Conservation (phyloP, 2,113 vertebrate species). For the Scomber scombrus region DNA sequence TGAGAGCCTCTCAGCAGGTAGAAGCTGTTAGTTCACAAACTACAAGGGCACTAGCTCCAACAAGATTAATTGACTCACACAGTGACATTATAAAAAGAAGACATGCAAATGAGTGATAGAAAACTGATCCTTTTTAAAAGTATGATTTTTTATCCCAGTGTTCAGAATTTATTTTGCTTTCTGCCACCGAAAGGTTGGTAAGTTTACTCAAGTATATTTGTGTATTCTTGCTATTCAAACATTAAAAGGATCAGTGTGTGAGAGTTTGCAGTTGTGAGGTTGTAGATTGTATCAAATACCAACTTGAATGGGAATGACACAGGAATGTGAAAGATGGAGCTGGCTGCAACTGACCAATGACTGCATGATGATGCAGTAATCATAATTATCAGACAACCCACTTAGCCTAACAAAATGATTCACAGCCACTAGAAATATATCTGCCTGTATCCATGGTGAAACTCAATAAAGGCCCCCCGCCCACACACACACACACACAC, state of each 20-base stretch:
- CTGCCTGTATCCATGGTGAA: slow-evolving; percentile 35
- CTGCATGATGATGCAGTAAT: slow-evolving; percentile 59
- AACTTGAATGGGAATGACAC: slow-evolving; percentile 47
- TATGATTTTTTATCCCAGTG: not conserved
- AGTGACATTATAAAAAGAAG: too few relatives aligned
- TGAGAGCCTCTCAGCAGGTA: too few relatives aligned
- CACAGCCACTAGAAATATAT: slow-evolving; percentile 57
- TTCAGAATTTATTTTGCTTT: slow-evolving; percentile 16
- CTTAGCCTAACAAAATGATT: slow-evolving; percentile 71
- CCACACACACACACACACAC: too few relatives aligned
- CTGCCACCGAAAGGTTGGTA: not conserved
- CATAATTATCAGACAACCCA: slow-evolving; percentile 65
- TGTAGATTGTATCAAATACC: too few relatives aligned
- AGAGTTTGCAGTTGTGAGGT: too few relatives aligned
- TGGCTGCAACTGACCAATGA: slow-evolving; percentile 58
- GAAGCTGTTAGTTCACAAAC: too few relatives aligned
- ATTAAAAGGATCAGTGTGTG: too few relatives aligned
- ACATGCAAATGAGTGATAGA: too few relatives aligned
- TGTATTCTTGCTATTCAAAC: not conserved
- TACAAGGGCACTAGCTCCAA: too few relatives aligned
- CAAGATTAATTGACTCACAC: too few relatives aligned
- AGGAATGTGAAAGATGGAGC: slow-evolving; percentile 49
- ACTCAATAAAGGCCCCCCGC: too few relatives aligned
- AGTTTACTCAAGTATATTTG: not conserved
- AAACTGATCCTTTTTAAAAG: too few relatives aligned